These are phyloP conservation scores for Cyaniris semiargus DNA, from an alignment of 2,888 invertebrate genomes.

Conservation along the genomic window DNA sequence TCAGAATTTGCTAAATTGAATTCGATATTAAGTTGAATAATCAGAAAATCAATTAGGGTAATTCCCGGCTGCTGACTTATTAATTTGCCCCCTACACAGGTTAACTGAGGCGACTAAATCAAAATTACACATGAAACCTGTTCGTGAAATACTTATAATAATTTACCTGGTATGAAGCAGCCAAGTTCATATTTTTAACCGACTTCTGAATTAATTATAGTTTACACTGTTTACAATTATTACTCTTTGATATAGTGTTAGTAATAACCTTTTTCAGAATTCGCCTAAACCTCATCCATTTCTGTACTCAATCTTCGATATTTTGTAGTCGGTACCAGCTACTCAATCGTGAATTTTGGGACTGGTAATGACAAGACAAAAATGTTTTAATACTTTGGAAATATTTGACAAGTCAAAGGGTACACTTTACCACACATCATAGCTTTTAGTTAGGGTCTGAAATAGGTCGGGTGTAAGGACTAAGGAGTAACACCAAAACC, in stretches of 20 bases:
- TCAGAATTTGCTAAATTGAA: too few species aligned
- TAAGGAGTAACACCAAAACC: constrained; percentile 12
- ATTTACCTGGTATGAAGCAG: background rate
- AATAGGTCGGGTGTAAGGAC: background rate
- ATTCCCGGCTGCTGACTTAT: background rate
- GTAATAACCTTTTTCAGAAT: too few species aligned
- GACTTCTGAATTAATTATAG: too few species aligned
- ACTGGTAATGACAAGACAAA: too few species aligned
- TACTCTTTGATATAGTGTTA: too few species aligned
- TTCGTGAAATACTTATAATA: background rate
- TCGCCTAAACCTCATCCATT: too few species aligned
- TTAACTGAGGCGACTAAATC: background rate
- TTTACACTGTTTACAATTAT: too few species aligned
- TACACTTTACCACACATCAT: background rate
- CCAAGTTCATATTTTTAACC: too few species aligned
- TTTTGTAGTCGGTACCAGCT: too few species aligned
- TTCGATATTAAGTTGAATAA: background rate
- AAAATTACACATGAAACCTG: background rate
- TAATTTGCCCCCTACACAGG: background rate
- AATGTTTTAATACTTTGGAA: background rate
- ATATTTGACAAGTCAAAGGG: background rate
- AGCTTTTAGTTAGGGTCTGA: background rate
- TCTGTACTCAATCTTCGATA: too few species aligned
- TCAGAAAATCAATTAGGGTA: background rate
- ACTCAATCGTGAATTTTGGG: too few species aligned